Base-by-base conservation (phyloP, 2,888 invertebrate species). In the Abscondita cerata region DNA sequence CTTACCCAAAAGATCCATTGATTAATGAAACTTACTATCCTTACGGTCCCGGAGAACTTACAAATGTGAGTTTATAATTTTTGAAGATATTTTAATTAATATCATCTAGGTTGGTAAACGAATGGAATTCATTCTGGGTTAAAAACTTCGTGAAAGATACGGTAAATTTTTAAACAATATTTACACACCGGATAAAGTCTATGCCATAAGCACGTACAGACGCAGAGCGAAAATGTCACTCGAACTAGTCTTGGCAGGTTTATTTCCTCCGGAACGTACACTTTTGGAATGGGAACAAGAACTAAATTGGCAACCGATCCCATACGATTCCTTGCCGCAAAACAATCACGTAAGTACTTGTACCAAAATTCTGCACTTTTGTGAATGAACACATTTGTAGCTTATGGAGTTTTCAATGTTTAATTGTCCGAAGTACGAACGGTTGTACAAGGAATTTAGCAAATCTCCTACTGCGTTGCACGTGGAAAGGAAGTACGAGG, bases 1-100 rank as follows among this genome's bases (percentile, higher is more conserved):
- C 88, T 4, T 93, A 89, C 75, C 88, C 89, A 13, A 87, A 82
- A 65, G 91, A 92, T 81, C 87, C 87, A 2, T 83, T 88, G 67
- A 81, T 76, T 38, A 85, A 89, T 72, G 84, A 86, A 69, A 83
- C 84, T 13, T 85, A 85, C 76, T 87, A 86, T 81, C 91, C 91
- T 6, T 87, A 85, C 70, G 92, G 91, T 51, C 89, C 87, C 84
- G 91, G 90, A 53, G 89, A 92, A 76, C 80, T 93, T 51, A 91
- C 92, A 47, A 87, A 86, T 80, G 92, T 90, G 81, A 83, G 82
- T 69, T n/a, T 6, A 11, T 6, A 15, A 33, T 12, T n/a, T n/a
- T n/a, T n/a, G n/a, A n/a, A n/a, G n/a, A n/a, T 20, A n/a, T 18
- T 31, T 48, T 25, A 41, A 3, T 40, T 13, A n/a, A 46, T 38